Conservation (phyloP, 2,888 invertebrate species). For the Atrina japonica region DNA sequence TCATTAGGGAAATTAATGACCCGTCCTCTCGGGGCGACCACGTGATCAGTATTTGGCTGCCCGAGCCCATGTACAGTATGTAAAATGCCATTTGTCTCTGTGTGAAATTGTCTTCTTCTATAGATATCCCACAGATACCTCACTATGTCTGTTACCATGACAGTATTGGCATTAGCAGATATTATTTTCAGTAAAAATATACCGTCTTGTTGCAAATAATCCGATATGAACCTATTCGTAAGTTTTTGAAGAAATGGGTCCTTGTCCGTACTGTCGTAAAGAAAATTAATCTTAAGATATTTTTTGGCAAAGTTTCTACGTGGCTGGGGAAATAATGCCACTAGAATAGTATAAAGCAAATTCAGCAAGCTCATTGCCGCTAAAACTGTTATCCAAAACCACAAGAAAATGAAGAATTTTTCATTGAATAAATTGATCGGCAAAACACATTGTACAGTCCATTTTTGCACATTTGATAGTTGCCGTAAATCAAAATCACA, state of each 20-base stretch:
- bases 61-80: constrained; percentile 19
- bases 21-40: background rate
- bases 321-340: constrained; percentile 19
- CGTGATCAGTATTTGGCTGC: background rate
- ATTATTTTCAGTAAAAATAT: constrained; percentile 43
- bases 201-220: constrained; percentile 45
- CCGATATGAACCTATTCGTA: constrained; percentile 25
- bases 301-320: constrained; percentile 44
- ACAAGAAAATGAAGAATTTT: constrained; percentile 57
- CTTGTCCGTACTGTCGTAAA: constrained; percentile 23
- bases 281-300: constrained; percentile 36
- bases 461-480: constrained; percentile 52
- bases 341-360: constrained; percentile 29
- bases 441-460: constrained; percentile 57
- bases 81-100: constrained; percentile 25
- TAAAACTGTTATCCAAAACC: constrained; percentile 57
- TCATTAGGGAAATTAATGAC: background rate
- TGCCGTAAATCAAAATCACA: constrained; percentile 60
- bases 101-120: constrained; percentile 24
- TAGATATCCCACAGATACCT: constrained; percentile 33
- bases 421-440: constrained; percentile 59
- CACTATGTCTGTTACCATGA: constrained; percentile 32
- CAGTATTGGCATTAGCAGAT: constrained; percentile 30
- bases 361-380: constrained; percentile 37
- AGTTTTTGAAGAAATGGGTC: constrained; percentile 28